Evolutionary conservation across 2,888 invertebrate genomes (phyloP).

Genomic region (Lucinisca nassula): DNA sequence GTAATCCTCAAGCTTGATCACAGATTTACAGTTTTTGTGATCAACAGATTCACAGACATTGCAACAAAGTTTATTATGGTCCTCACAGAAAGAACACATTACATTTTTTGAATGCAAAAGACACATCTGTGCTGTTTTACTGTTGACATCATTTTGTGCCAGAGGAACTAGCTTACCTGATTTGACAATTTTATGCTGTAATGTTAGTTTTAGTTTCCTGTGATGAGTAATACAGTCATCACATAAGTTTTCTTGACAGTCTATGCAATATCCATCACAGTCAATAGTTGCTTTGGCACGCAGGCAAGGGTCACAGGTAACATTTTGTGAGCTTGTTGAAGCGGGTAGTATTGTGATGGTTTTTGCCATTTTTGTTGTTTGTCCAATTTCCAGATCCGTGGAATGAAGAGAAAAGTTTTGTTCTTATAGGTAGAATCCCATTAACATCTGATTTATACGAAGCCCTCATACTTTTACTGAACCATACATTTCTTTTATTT

Average conservation of each 20-base stretch:
- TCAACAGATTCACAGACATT: neutral
- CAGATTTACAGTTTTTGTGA: neutral
- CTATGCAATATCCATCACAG: neutral
- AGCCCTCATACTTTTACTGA: no score
- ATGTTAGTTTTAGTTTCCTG: neutral
- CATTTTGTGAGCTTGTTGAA: neutral
- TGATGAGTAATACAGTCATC: neutral
- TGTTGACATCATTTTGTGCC: neutral
- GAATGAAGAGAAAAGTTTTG: no score
- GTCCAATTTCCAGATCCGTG: no score
- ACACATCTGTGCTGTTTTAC: neutral
- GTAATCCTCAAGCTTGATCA: neutral
- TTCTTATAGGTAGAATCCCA: no score
- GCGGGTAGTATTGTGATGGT: neutral
- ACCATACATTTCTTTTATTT: no score
- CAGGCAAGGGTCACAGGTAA: neutral
- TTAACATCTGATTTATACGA: no score
- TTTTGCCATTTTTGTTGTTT: neutral
- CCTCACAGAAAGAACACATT: neutral
- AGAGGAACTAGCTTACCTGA: neutral
- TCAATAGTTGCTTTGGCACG: neutral
- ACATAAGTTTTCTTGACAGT: neutral
- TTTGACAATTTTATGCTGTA: neutral
- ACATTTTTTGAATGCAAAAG: neutral
- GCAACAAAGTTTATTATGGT: neutral